Conservation (phyloP, 1,140 invertebrate species). For the Drosophila persimilis region DNA sequence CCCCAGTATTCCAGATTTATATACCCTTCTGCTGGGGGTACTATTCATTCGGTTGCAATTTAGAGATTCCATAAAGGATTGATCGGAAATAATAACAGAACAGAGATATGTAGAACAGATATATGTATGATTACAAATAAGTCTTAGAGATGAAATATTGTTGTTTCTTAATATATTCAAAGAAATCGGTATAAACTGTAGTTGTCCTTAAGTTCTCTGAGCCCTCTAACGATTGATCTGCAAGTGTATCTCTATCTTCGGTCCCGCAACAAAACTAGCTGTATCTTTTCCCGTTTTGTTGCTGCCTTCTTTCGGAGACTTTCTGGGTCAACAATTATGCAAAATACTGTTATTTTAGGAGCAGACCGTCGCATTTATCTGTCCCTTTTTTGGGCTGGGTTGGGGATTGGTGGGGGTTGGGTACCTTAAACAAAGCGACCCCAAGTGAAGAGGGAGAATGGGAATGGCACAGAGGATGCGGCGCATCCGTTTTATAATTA, state of each 20-base stretch:
- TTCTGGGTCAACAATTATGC: slow-evolving; percentile 82
- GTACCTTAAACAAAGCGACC: slow-evolving; percentile 51
- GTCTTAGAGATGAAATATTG: no score
- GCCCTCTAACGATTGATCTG: no score
- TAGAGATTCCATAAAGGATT: no score
- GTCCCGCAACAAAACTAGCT: background rate
- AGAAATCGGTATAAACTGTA: no score
- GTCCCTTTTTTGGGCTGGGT: slow-evolving; percentile 58
- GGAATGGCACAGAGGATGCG: slow-evolving; percentile 25
- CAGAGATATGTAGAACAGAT: no score
- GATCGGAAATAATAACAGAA: no score
- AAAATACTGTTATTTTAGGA: slow-evolving; percentile 78
- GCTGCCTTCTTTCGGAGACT: slow-evolving; percentile 59
- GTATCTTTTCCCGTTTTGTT: slow-evolving; percentile 33
- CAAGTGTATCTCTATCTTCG: slow-evolving; percentile 13
- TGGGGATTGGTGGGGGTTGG: slow-evolving; percentile 1
- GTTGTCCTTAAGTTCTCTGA: no score
- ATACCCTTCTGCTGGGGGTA: no score
- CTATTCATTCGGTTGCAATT: no score
- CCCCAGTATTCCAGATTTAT: no score
- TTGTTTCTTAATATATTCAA: no score
- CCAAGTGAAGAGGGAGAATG: slow-evolving; percentile 1
- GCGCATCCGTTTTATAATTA: slow-evolving; percentile 79
- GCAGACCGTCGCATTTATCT: slow-evolving; percentile 76
- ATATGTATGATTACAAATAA: no score